A percentile compares a stretch with the other conserved stretches of the same genome.
These are phyloP conservation scores for Mylabris phalerata DNA, from an alignment of 1,140 invertebrate species.

Conservation along the genomic window DNA sequence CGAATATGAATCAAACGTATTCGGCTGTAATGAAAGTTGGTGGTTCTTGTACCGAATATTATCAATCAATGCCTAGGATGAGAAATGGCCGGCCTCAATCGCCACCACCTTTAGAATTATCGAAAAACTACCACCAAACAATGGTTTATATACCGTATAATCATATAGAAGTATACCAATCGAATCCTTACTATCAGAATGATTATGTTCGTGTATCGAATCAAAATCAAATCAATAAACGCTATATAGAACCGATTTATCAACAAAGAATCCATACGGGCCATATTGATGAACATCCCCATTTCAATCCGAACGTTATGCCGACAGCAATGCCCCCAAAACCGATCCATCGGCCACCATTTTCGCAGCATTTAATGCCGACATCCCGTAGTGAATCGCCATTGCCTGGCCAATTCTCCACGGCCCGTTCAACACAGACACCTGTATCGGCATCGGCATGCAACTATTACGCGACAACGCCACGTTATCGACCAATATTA, in stretches of 20 bases:
- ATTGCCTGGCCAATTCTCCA: slow-evolving; percentile 36
- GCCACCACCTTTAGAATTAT: slow-evolving; percentile 51
- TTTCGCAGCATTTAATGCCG: slow-evolving; percentile 36
- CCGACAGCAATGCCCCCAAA: slow-evolving; percentile 21
- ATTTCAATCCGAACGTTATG: slow-evolving; percentile 24
- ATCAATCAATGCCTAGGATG: slow-evolving; percentile 44
- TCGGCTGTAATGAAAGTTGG: slow-evolving; percentile 34
- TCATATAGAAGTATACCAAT: slow-evolving; percentile 41
- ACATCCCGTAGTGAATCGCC: slow-evolving; percentile 39
- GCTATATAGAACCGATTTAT: slow-evolving; percentile 35
- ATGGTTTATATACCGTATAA: slow-evolving; percentile 73
- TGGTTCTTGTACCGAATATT: slow-evolving; percentile 41
- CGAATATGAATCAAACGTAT: slow-evolving; percentile 32
- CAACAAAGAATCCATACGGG: slow-evolving; percentile 42
- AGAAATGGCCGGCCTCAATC: slow-evolving; percentile 53
- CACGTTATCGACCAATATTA: slow-evolving; percentile 29
- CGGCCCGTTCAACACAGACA: slow-evolving; percentile 43
- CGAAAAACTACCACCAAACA: slow-evolving; percentile 57
- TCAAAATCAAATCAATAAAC: slow-evolving; percentile 39
- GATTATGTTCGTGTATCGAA: slow-evolving; percentile 33
- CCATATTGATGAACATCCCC: slow-evolving; percentile 22
- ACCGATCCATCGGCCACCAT: slow-evolving; percentile 32
- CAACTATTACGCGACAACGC: slow-evolving; percentile 32
- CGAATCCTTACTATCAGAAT: slow-evolving; percentile 39
- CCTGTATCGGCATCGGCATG: slow-evolving; percentile 28